Base-by-base conservation (phyloP, 2,797 vertebrate species). In the Acrocephalus scirpaceus region DNA sequence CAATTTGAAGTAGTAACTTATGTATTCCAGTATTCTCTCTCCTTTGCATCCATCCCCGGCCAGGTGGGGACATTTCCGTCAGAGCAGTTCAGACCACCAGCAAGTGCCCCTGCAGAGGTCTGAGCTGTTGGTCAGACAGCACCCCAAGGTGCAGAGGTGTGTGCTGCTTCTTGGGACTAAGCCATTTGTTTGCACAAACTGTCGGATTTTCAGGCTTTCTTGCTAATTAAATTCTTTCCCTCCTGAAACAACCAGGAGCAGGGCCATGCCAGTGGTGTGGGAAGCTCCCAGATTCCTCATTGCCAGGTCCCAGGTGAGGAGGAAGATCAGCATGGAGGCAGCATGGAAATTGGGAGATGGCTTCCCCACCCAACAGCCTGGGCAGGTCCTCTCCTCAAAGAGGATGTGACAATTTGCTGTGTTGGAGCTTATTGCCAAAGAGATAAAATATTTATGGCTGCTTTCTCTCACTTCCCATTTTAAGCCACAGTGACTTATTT, bases 371-470 rank as follows among this genome's bases (percentile, higher is more conserved):
- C 0, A 0, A 20, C 34, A 51, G 65, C 1, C 0, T 0, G 0
- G 54, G 61, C 72, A 36, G 72, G 50, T 84, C 76, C n/a, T 67
- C 57, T 83, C 27, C 47, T 61, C 51, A 44, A 62, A 27, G 90
- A 82, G 69, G 36, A 87, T 50, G 61, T 73, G 83, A 78, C 88
- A 91, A 58, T 92, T 95, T 84, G 77, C 90, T 76, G 69, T 8
- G 64, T 86, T 53, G 71, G 86, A 91, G 81, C 81, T 95, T 67
- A 88, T 48, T 92, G 91, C 79, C 76, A 30, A 70, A 79, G 60
- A 93, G 76, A 92, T 92, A 72, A 94, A 96, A 96, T 96, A 95
- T 96, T 95, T 95, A 94, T 32, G 7, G 82, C 64, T 81, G 58
- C 48, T 84, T 82, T 72, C 92, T 80, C 66, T n/a, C 60, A 62